A percentile compares a stretch with the other conserved stretches of the same genome.
Conservation (phyloP, 2,797 vertebrate genomes). For the Buphagus erythrorhynchus region DNA sequence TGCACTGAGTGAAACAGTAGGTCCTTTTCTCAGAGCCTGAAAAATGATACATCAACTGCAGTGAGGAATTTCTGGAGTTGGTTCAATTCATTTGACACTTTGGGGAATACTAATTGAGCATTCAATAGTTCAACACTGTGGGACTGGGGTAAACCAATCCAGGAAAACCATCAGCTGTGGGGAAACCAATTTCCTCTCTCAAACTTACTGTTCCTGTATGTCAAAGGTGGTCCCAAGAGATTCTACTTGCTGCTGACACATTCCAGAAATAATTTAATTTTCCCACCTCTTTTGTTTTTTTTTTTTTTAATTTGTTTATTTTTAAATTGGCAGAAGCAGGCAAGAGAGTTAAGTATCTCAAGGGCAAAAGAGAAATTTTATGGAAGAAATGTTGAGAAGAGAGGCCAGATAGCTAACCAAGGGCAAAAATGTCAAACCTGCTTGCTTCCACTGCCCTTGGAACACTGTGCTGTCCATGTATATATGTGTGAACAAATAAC, state of each 20-base stretch:
- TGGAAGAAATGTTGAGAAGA: background rate
- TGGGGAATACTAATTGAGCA: slow-evolving; percentile 18
- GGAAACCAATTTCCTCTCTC: slow-evolving; percentile 49
- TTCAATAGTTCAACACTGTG: background rate
- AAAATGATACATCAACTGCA: background rate
- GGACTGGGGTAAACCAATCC: background rate
- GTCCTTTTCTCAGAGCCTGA: background rate
- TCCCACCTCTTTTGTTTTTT: background rate
- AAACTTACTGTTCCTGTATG: background rate
- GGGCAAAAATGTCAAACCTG: background rate
- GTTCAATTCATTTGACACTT: background rate
- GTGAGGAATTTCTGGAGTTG: background rate
- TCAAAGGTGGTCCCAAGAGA: background rate
- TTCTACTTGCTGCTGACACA: slow-evolving; percentile 11
- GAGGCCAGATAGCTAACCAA: background rate
- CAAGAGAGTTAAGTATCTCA: background rate
- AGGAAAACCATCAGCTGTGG: background rate
- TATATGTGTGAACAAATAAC: background rate
- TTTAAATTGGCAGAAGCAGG: background rate
- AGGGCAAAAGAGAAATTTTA: background rate
- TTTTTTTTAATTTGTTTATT: background rate
- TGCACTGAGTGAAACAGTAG: background rate
- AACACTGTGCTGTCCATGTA: background rate
- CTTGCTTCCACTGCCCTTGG: background rate
- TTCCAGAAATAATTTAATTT: slow-evolving; percentile 25